phyloP scores from a whole-genome alignment of 2,888 invertebrate species.

The Chelonus formosanus region DNA sequence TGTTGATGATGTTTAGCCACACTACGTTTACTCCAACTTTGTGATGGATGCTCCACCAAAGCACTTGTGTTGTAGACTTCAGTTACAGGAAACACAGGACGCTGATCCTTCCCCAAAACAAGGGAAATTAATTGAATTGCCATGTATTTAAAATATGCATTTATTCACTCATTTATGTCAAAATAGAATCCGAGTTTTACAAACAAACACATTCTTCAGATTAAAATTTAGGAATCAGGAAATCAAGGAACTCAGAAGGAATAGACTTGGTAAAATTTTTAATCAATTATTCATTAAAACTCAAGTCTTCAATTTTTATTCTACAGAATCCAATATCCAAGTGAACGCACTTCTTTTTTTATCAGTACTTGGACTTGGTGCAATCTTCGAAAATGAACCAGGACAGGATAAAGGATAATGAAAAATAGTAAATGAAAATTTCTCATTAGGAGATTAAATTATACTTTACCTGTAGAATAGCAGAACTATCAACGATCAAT shows the following conservation, averaged over 20 bases:
- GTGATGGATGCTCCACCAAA: conserved; percentile 67
- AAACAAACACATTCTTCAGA: conserved; percentile 1
- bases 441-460: neutral
- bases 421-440: neutral
- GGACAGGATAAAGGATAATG: neutral
- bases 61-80: conserved; percentile 70
- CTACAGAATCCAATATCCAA: conserved; percentile 28
- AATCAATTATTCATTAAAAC: too few species aligned
- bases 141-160: neutral
- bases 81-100: conserved; percentile 71
- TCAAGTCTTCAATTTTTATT: too few species aligned
- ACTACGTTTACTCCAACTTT: conserved; percentile 66
- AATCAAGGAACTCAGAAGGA: too few species aligned
- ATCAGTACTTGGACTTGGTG: conserved; percentile 27
- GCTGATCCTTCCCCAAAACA: conserved; percentile 67
- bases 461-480: conserved; percentile 73
- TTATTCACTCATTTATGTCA: neutral
- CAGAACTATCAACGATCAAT: conserved; percentile 79
- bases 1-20: conserved; percentile 72
- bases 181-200: neutral
- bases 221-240: neutral
- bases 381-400: conserved; percentile 27
- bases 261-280: too few species aligned
- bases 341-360: conserved; percentile 32
- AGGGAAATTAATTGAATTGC: conserved; percentile 34